Evolutionary conservation across 2,888 invertebrate species (phyloP).

Genomic region (Lamellibrachia columna): DNA sequence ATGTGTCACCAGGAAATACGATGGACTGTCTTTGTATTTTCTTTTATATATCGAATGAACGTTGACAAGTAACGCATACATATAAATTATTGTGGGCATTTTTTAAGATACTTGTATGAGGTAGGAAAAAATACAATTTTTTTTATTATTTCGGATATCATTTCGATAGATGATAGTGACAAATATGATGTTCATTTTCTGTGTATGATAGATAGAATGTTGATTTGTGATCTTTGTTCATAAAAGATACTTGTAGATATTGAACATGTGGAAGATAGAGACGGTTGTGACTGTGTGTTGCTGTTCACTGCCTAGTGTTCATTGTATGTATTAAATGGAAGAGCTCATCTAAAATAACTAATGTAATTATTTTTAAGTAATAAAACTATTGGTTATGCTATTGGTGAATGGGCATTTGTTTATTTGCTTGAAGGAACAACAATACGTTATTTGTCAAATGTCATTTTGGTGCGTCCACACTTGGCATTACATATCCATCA

Average conservation of each 20-base stretch:
- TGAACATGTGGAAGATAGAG: not conserved
- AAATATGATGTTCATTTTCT: not conserved
- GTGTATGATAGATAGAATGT: not conserved
- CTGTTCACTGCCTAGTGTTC: not conserved
- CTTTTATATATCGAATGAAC: not conserved
- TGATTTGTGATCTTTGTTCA: not conserved
- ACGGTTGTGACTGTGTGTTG: not conserved
- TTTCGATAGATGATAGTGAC: not conserved
- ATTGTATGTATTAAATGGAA: not conserved
- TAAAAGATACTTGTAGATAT: not conserved
- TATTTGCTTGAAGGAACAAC: not conserved
- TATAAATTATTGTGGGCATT: not conserved
- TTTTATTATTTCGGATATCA: not conserved
- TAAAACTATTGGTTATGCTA: not conserved
- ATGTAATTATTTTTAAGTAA: conserved; percentile 10
- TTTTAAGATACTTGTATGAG: not conserved
- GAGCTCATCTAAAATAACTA: not conserved
- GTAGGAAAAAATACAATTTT: not conserved
- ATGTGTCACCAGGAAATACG: not conserved
- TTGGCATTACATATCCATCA: not conserved
- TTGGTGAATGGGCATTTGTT: not conserved
- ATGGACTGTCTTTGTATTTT: not conserved
- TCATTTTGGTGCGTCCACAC: not conserved
- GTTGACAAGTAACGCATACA: not conserved
- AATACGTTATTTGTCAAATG: not conserved